A percentile compares a stretch with the other conserved stretches of the same genome.
Conservation (phyloP, 2,113 vertebrate genomes). For the Progne subis region DNA sequence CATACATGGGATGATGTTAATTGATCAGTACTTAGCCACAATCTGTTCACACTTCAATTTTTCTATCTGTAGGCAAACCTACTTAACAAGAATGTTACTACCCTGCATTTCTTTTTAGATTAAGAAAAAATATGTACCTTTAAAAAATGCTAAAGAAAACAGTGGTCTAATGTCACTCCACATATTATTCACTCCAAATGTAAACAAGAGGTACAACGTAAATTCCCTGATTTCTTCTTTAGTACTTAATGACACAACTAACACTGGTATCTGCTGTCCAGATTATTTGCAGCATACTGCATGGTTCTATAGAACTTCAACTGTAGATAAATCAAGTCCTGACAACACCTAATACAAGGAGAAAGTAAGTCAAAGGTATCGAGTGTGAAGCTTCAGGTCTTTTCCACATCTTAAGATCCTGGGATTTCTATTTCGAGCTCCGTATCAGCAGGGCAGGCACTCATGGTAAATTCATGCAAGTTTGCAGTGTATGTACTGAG, state of each 20-base stretch:
- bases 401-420: not conserved
- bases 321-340: constrained; percentile 12
- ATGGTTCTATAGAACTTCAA: constrained; percentile 26
- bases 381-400: constrained; percentile 48
- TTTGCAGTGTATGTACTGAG: constrained; percentile 58
- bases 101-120: constrained; percentile 52
- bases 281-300: constrained; percentile 31
- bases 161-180: constrained; percentile 62
- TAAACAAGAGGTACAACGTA: constrained; percentile 71
- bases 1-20: constrained; percentile 1
- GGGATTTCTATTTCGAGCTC: constrained; percentile 38
- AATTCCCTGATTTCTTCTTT: constrained; percentile 69
- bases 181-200: constrained; percentile 62
- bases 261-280: constrained; percentile 40
- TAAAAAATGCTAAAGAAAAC: constrained; percentile 35
- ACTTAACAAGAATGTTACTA: constrained; percentile 15
- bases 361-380: not conserved
- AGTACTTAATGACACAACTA: constrained; percentile 37
- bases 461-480: constrained; percentile 59
- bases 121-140: constrained; percentile 56
- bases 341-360: constrained; percentile 5
- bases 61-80: constrained; percentile 40
- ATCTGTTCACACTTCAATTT: constrained; percentile 22
- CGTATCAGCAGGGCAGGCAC: constrained; percentile 70
- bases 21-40: constrained; percentile 19